Evolutionary conservation across 2,113 vertebrate genomes (phyloP).

Genomic region (Eira barbara): DNA sequence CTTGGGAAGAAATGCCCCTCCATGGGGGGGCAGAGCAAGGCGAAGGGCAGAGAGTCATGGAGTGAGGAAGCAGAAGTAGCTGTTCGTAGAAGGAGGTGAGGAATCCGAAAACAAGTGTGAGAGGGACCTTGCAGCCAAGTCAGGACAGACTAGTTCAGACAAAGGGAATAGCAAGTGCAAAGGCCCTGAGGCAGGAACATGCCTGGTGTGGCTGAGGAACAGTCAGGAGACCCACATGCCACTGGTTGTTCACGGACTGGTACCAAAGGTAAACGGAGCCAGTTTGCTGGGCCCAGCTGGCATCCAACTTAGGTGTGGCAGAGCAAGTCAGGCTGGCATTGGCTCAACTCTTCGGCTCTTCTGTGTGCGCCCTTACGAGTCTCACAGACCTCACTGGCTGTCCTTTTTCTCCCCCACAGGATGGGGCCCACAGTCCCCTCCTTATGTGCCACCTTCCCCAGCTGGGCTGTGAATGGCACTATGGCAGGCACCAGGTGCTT

Average conservation of each 20-base stretch:
- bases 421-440: neutral
- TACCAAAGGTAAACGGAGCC: neutral
- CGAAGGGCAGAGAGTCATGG: neutral
- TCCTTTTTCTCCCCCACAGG: neutral
- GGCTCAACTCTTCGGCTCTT: neutral
- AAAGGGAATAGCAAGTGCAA: neutral
- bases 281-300: neutral
- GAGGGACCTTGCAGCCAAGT: neutral
- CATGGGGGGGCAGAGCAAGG: neutral
- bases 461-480: too few relatives aligned
- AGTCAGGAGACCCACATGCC: neutral
- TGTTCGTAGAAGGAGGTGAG: neutral
- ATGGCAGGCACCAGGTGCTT: neutral
- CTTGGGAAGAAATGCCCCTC: neutral
- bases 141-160: neutral
- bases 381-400: neutral
- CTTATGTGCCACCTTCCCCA: neutral
- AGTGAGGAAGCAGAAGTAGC: neutral
- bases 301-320: neutral
- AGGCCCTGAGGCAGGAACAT: neutral
- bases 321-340: neutral
- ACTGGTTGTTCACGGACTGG: neutral
- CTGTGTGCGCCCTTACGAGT: neutral
- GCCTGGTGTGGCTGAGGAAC: too few relatives aligned
- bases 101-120: neutral